Evolutionary conservation across 2,797 vertebrate species (phyloP), one percentile per base, ranked within the genome.

Genomic region (Leontocebus nigricollis): DNA sequence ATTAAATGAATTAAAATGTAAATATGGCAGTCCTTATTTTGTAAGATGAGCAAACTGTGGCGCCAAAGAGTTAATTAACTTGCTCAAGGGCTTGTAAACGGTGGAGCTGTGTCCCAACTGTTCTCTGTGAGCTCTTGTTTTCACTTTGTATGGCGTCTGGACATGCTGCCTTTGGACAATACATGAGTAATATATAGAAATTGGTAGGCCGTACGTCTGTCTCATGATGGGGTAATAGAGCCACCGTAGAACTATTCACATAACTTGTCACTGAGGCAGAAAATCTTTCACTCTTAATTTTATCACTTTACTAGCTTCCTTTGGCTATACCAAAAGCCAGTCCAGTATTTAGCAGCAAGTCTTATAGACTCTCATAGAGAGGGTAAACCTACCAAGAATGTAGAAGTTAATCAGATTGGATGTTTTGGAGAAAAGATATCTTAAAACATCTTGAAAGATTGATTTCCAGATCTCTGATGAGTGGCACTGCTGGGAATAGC

Each of bases 371-470:
- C 14, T 64, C 15, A 30, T 81, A 57, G 1, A 86, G 64, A 61
- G 24, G 59, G 12, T 44, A 75, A 90, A 79, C 59, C 46, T 94
- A 36, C 79, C 46, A 84, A 94, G 57, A 95, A 81, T 75, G 77
- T 80, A 91, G 64, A 94, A 44, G 59, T 79, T 89, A 96, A 87
- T 95, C 41, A 26, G 70, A 36, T 12, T 70, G 7, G 80, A 26
- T 73, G 6, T 27, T 3, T 41, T 33, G 24, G 52, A 85, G 46
- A 87, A 92, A 93, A 87, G 57, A 27, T n/a, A 7, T 89, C 0
- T 82, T 90, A 94, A 96, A 81, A 96, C 22, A 92, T 88, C 48
- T 90, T 94, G 75, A 81, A 92, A 92, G 57, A 73, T 67, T 88
- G 77, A 88, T 84, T 97, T 72, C 73, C 50, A 93, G 86, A 92